phyloP scores from a whole-genome alignment of 2,888 invertebrate genomes.

The Panopea generosa region DNA sequence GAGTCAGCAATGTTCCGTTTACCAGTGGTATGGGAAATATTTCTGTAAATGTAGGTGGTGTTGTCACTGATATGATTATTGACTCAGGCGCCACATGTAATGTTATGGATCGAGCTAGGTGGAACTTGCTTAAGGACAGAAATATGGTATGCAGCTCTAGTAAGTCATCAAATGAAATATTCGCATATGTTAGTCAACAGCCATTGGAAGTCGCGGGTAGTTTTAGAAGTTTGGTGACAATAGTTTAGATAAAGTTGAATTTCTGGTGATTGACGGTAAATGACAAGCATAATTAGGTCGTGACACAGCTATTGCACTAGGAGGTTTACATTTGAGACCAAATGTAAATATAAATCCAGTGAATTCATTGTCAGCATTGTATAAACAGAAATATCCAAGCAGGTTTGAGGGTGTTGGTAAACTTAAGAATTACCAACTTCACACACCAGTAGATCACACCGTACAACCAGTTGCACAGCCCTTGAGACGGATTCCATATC shows the following conservation, averaged over 20 bases:
- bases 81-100: too few species aligned
- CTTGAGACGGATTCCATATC: constrained; percentile 3
- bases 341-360: neutral
- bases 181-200: neutral
- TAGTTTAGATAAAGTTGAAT: neutral
- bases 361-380: neutral
- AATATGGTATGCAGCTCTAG: neutral
- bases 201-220: constrained; percentile 15
- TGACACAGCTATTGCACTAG: constrained; percentile 15
- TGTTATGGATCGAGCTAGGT: too few species aligned
- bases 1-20: too few species aligned
- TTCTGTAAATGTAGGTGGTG: too few species aligned
- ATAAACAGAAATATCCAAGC: neutral
- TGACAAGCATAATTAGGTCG: constrained; percentile 1
- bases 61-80: too few species aligned
- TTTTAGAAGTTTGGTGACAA: neutral
- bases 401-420: constrained; percentile 11
- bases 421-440: constrained; percentile 2
- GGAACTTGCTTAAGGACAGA: neutral
- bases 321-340: constrained; percentile 7
- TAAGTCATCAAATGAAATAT: neutral
- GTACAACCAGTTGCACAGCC: constrained; percentile 15
- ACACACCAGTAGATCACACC: constrained; percentile 2
- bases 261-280: constrained; percentile 9
- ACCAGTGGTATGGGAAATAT: too few species aligned